phyloP scores from a whole-genome alignment of 2,797 vertebrate species.

The Ibycter americanus region DNA sequence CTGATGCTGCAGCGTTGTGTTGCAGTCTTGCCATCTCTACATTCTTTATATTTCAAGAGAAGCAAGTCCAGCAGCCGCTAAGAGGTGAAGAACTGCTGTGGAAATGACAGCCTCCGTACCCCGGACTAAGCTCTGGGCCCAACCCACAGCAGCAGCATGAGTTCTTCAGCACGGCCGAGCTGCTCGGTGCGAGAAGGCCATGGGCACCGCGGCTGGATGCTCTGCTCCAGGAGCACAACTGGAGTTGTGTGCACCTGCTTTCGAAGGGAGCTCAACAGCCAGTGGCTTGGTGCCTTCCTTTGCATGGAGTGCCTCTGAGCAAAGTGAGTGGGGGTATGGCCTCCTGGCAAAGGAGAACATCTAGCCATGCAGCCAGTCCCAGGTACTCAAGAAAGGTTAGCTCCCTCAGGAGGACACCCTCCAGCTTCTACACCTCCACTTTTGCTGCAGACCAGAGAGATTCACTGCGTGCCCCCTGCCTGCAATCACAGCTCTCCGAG shows the following conservation, averaged over 20 bases:
- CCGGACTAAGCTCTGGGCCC: not conserved
- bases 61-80: not conserved
- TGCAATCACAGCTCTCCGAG: not conserved
- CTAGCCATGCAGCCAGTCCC: not conserved
- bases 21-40: not conserved
- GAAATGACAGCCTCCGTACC: not conserved
- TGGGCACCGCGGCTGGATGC: not conserved
- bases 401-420: not conserved
- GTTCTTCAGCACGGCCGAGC: not conserved
- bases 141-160: fast-evolving
- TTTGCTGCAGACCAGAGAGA: not conserved
- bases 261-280: not conserved
- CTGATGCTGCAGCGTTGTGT: not conserved
- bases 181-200: not conserved
- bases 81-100: not conserved
- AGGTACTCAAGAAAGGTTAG: not conserved
- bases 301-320: not conserved
- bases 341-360: not conserved
- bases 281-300: not conserved
- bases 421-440: not conserved
- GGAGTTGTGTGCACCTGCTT: not conserved
- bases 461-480: not conserved
- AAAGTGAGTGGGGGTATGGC: not conserved
- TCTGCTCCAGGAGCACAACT: not conserved
- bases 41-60: not conserved